These are phyloP conservation scores for Lanius ludovicianus DNA, from an alignment of 2,113 vertebrate genomes.

Conservation along the genomic window DNA sequence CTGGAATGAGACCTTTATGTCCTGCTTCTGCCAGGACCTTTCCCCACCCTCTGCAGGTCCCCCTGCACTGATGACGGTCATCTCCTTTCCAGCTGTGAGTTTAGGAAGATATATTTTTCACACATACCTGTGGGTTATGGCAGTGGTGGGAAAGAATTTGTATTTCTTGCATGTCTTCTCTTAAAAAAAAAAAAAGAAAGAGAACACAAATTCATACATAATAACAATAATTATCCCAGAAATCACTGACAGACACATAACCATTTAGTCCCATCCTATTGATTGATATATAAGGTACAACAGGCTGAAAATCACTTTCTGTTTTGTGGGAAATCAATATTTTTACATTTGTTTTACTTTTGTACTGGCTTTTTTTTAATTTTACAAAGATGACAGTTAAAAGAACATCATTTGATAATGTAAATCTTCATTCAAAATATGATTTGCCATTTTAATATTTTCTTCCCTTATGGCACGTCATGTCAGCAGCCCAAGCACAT, in stretches of 20 bases:
- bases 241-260: not conserved
- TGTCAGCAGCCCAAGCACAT: not conserved
- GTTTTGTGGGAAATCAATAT: not conserved
- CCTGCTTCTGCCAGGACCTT: not conserved
- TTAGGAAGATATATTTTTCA: not conserved
- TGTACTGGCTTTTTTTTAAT: not conserved
- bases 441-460: not conserved
- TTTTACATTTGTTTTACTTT: not conserved
- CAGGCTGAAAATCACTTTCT: not conserved
- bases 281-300: not conserved
- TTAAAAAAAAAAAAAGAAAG: not conserved
- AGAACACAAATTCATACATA: not conserved
- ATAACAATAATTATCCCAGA: not conserved
- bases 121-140: not conserved
- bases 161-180: not conserved
- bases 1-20: not conserved
- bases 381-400: not conserved
- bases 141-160: not conserved
- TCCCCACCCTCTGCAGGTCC: not conserved
- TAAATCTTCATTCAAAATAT: not conserved
- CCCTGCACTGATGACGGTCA: not conserved
- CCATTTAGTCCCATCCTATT: not conserved
- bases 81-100: not conserved
- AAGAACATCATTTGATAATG: not conserved
- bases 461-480: not conserved